phyloP scores from a whole-genome alignment of 1,140 invertebrate genomes.

The Himalopsyche phryganea region DNA sequence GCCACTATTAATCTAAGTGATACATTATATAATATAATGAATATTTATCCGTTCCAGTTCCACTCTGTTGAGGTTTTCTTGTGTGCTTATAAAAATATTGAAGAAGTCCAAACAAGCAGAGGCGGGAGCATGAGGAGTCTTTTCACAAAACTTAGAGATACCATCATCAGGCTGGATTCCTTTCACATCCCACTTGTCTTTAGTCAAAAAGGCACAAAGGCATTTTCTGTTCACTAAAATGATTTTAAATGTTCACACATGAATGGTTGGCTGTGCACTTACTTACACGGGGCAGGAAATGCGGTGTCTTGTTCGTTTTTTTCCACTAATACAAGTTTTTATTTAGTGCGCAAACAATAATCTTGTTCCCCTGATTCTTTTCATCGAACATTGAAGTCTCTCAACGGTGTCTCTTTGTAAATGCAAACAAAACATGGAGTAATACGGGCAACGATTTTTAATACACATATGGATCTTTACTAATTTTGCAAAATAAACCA shows the following conservation, averaged over 20 bases:
- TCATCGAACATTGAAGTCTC: not conserved
- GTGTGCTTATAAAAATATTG: too few species aligned
- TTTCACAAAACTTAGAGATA: not conserved
- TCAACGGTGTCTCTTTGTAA: conserved; percentile 5
- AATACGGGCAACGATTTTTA: conserved; percentile 2
- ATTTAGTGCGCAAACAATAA: conserved; percentile 16
- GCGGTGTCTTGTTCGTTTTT: conserved; percentile 32
- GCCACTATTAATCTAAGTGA: too few species aligned
- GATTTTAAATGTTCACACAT: conserved; percentile 24
- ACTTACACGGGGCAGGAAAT: conserved; percentile 25
- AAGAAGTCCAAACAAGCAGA: too few species aligned
- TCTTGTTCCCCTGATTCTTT: not conserved
- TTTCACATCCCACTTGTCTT: conserved; percentile 29
- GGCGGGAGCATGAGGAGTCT: too few species aligned
- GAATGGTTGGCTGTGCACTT: conserved; percentile 21
- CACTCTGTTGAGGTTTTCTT: too few species aligned
- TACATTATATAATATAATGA: too few species aligned
- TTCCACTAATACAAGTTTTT: conserved; percentile 25
- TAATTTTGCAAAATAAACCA: too few species aligned
- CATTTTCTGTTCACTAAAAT: conserved; percentile 26
- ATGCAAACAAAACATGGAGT: not conserved
- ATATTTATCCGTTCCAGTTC: too few species aligned
- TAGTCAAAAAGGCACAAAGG: conserved; percentile 34
- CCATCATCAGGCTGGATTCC: conserved; percentile 1
- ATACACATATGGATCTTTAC: not conserved